These are phyloP conservation scores for Spodoptera littoralis DNA, from an alignment of 2,888 invertebrate genomes.

Conservation along the genomic window DNA sequence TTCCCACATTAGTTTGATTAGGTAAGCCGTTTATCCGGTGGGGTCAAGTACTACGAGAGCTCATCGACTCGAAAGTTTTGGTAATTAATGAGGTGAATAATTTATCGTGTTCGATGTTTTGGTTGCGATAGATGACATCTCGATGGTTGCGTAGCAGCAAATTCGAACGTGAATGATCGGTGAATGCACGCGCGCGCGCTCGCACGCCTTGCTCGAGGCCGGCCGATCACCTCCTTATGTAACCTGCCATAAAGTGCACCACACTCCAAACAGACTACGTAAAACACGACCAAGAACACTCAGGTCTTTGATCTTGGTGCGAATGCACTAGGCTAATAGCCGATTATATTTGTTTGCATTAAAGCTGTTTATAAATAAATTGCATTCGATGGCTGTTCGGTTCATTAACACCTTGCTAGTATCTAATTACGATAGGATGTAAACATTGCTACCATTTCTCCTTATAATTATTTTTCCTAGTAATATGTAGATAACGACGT, in stretches of 20 bases:
- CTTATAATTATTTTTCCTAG: conserved; percentile 2
- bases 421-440: conserved; percentile 37
- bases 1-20: conserved; percentile 43
- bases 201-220: conserved; percentile 78
- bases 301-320: conserved; percentile 74
- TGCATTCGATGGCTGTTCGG: conserved; percentile 29
- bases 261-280: conserved; percentile 71
- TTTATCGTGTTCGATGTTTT: conserved; percentile 51
- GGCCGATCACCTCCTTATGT: conserved; percentile 86
- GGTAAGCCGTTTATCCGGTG: conserved; percentile 29
- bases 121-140: conserved; percentile 57
- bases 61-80: conserved; percentile 26
- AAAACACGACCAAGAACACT: conserved; percentile 57
- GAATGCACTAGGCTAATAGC: conserved; percentile 61
- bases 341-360: conserved; percentile 52
- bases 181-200: conserved; percentile 73
- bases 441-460: conserved; percentile 23
- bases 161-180: conserved; percentile 74
- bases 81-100: conserved; percentile 34
- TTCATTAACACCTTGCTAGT: conserved; percentile 37
- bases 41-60: conserved; percentile 30
- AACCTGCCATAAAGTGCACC: conserved; percentile 68
- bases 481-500: conserved; percentile 1
- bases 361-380: conserved; percentile 53
- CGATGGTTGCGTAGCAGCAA: conserved; percentile 53